Evolutionary conservation across 1,140 invertebrate genomes (phyloP).

Genomic region (Bilobella aurantiaca): DNA sequence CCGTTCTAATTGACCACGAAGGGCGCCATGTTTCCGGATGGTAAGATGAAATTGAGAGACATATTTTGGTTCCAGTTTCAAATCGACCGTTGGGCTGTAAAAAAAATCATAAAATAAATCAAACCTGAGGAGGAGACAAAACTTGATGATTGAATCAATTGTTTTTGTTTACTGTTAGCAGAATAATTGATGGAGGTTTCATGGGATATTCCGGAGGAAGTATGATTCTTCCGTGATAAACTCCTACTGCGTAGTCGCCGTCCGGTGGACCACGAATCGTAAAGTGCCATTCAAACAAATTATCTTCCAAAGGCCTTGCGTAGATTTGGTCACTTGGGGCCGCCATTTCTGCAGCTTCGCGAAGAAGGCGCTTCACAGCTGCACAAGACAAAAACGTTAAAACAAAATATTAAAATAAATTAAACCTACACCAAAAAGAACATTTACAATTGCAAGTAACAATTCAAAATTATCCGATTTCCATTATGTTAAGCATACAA

Average conservation of each 20-base stretch:
- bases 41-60: conserved; percentile 90
- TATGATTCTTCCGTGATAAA: conserved; percentile 85
- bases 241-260: conserved; percentile 73
- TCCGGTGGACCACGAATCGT: conserved; percentile 77
- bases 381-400: conserved; percentile 12
- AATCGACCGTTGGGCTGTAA: conserved; percentile 85
- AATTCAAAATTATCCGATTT: no score
- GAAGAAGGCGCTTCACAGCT: conserved; percentile 89
- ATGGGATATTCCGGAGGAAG: conserved; percentile 83
- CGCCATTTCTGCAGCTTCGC: conserved; percentile 72
- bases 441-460: neutral
- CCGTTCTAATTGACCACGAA: conserved; percentile 86
- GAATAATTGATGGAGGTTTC: conserved; percentile 92
- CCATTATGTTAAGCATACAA: no score
- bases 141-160: neutral
- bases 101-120: conserved; percentile 25
- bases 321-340: conserved; percentile 81
- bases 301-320: conserved; percentile 85
- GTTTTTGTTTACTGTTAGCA: conserved; percentile 64
- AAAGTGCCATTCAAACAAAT: conserved; percentile 97
- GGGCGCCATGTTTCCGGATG: conserved; percentile 96
- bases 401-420: no score
- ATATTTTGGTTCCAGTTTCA: conserved; percentile 90
- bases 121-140: neutral
- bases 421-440: neutral